Percentiles rank a stretch among this genome's conserved stretches.
Evolutionary conservation across 1,140 invertebrate genomes (phyloP).

Genomic region (Macrobrachium rosenbergii): DNA sequence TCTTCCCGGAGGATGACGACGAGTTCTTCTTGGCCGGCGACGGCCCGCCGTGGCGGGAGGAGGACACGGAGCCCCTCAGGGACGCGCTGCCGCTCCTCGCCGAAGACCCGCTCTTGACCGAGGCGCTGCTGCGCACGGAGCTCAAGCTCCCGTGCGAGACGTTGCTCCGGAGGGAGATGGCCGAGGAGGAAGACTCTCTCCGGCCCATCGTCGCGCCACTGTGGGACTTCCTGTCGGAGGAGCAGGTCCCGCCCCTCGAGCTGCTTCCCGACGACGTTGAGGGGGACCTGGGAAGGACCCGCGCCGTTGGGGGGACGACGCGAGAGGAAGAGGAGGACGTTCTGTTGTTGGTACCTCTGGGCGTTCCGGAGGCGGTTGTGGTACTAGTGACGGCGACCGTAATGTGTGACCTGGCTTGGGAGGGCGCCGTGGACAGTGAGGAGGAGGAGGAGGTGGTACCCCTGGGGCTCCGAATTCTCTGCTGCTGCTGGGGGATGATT

Average conservation of each 20-base stretch:
- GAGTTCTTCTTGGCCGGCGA: constrained; percentile 16
- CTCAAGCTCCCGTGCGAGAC: constrained; percentile 29
- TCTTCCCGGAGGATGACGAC: not conserved
- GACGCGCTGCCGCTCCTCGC: constrained; percentile 32
- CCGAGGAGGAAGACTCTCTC: constrained; percentile 30
- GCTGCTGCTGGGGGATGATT: not conserved
- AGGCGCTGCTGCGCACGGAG: constrained; percentile 41
- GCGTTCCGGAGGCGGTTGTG: not conserved
- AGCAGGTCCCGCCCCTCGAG: constrained; percentile 28
- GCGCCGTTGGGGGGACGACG: constrained; percentile 14
- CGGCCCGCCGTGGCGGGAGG: not conserved
- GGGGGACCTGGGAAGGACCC: constrained; percentile 37
- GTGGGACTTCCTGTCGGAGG: constrained; percentile 26
- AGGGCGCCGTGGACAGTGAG: constrained; percentile 7
- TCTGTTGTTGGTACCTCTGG: constrained; percentile 1
- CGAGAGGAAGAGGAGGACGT: not conserved
- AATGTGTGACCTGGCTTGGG: constrained; percentile 30
- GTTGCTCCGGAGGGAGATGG: constrained; percentile 43
- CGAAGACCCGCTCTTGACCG: constrained; percentile 21
- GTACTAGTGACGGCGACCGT: not conserved
- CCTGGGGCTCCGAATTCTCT: constrained; percentile 26
- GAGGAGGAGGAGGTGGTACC: not conserved
- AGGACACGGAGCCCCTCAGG: constrained; percentile 26
- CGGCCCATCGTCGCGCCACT: constrained; percentile 7
- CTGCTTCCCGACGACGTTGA: constrained; percentile 32